phyloP scores from a whole-genome alignment of 2,113 vertebrate genomes.

The Copsychus sechellarum region DNA sequence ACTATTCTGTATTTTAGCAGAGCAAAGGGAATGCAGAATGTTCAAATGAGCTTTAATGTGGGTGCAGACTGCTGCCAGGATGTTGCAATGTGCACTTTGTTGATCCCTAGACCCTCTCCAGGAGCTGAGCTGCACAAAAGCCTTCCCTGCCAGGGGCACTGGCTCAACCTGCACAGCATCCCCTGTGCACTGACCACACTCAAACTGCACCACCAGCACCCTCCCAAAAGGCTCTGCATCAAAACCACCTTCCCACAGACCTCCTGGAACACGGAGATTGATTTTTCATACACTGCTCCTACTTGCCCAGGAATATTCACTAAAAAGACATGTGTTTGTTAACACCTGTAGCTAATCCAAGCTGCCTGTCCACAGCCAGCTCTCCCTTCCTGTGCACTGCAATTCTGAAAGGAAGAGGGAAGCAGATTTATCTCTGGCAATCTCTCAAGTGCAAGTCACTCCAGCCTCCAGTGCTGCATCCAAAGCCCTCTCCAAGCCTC shows the following conservation, averaged over 20 bases:
- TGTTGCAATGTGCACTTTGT: rapidly evolving
- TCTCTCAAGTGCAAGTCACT: constrained; percentile 26
- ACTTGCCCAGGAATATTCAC: not conserved
- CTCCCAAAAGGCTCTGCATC: not conserved
- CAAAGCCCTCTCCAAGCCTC: constrained; percentile 34
- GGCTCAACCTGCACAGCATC: not conserved
- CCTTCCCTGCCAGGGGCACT: not conserved
- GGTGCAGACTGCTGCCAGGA: not conserved
- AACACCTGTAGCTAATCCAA: constrained; percentile 19
- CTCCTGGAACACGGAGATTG: not conserved
- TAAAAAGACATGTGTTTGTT: not conserved
- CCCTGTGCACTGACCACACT: not conserved
- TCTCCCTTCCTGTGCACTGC: not conserved
- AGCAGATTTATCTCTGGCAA: constrained; percentile 66
- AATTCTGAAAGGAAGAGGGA: constrained; percentile 27
- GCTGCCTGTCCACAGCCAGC: not conserved
- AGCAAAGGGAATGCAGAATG: not conserved
- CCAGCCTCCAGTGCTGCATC: not conserved
- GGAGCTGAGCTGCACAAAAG: not conserved
- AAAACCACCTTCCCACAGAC: not conserved
- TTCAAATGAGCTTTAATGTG: not conserved
- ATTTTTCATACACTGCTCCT: not conserved
- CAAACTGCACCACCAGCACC: not conserved
- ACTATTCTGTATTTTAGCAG: not conserved
- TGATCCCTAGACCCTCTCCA: not conserved